Base-by-base conservation (phyloP, 2,888 invertebrate species). In the Chironomus riparius region DNA sequence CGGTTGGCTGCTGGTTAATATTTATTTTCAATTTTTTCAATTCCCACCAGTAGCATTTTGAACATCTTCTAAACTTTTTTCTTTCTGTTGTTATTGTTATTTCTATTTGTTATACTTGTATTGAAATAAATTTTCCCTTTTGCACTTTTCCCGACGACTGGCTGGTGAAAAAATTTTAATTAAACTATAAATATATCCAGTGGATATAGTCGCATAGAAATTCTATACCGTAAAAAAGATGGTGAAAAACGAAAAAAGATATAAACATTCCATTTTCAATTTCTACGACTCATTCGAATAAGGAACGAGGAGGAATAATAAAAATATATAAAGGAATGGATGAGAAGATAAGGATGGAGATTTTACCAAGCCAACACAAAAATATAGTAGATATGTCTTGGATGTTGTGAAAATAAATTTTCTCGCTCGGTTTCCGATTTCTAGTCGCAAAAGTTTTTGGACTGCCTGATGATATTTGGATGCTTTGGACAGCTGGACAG, bases 181-280 rank as follows among this genome's bases (percentile, higher is more conserved):
- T 74, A 74, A 74, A 74, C 74, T 74, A 74, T 74, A 74, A 74
- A 74, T 73, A 65, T 65, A 73, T 73, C 73, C 50, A 61, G 21
- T 73, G 73, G 73, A 73, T 73, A 61, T 56, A 56, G n/a, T n/a
- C n/a, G n/a, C 18, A 38, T 10, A 38, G 28, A 28, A 28, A 4
- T 28, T 28, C 15, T 18, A 56, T 56, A 18, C 56, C 15, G 50
- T 28, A 50, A 50, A 15, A n/a, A 50, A 50, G 50, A 15, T 50
- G 72, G 56, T 24, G 56, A 22, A 21, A 18, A 38, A 50, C 18
- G 22, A 61, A 72, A 38, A 62, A 22, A 50, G 22, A 50, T 71
- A 74, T 74, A 74, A 74, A 74, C 74, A 74, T 74, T 74, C 74
- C 74, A 62, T 72, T 72, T 72, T 72, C 72, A 72, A 72, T 72